Evolutionary conservation across 1,140 invertebrate species (phyloP), one percentile per base, ranked within the genome.

Genomic region (Rhysida immarginata): DNA sequence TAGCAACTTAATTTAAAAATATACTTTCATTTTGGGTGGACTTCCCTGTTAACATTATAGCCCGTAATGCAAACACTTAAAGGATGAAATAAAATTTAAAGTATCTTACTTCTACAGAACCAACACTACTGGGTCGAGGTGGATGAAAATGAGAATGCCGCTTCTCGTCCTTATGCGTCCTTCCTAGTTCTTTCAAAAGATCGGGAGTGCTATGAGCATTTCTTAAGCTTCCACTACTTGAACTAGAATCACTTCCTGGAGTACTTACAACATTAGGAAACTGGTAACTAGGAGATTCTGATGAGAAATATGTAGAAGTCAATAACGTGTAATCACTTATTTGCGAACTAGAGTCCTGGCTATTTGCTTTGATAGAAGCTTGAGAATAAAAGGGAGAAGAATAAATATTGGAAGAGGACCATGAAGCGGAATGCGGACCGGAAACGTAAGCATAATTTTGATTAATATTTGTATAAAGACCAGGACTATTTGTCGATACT

Each of bases 121-220:
- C 53, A 25, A 44, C 41, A 20, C 53, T 54, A n/a, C 26, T 54
- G 16, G 53, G 42, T 25, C 42, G 35, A 21, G 3, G 2, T 21
- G 16, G 26, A 25, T 54, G 18, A 41, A 46, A 26, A 46, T 46
- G 44, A 5, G 21, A 3, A 46, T 46, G 44, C 16, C 44, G 5
- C 44, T 46, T 46, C 5, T 46, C 44, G 5, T 46, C 26, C 49
- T 51, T 51, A 16, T 26, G 3, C 13, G 49, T 3, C 24, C 24
- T 24, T 50, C 55, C 53, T 2, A 55, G 35, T 23, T 55, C 53
- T 23, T 46, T 55, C 42, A 55, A 21, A 2, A 56, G 29, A 42
- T 56, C 55, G 18, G 55, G 55, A 26, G 55, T 56, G 35, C 55
- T 56, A 2, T 24, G 24, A 24, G 55, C 42, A 23, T 8, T 43